Base-by-base conservation (phyloP, 1,140 invertebrate species). In the Anadara kagoshimensis region DNA sequence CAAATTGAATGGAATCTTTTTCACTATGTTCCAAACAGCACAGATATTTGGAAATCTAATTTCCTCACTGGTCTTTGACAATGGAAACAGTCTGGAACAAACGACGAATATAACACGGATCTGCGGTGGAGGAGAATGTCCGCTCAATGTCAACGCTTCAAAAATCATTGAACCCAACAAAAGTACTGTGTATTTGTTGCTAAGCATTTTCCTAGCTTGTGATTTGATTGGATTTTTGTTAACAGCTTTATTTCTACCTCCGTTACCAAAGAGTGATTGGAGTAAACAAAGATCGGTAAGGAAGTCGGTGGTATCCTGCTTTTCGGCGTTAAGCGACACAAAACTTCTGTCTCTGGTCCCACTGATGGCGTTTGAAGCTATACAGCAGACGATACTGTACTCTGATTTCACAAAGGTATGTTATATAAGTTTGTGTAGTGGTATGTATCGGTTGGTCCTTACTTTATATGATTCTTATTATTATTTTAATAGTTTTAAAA, bases 361-460 rank as follows among this genome's bases (percentile, higher is more conserved):
- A 36, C 61, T 81, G 16, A 73, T 78, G 26, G 57, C 74, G 45
- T 67, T 81, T 22, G 78, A 78, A 76, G 79, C 79, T 2, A 81
- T 81, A 76, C 73, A 81, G 53, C 79, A 81, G 45, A 73, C 79
- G 0, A 69, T 81, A 24, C 24, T 81, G 24, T 81, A 73, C 73
- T 76, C 79, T 20, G 79, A 81, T 63, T 81, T 76, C 41, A 81
- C 79, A 3, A 81, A 81, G 76, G 79, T 80, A 71, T 29, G 29
- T 2, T 14, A 3, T 36, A 36, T 3, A 36, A 36, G 7, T 3
- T 36, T 3, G 7, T 36, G 2, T 3, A 36, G 29, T 36, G 29
- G n/a, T n/a, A n/a, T n/a, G n/a, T n/a, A n/a, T n/a, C n/a, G n/a
- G n/a, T n/a, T n/a, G n/a, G n/a, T n/a, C n/a, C n/a, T n/a, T n/a